Conservation (phyloP, 2,113 vertebrate genomes). For the Python bivittatus region DNA sequence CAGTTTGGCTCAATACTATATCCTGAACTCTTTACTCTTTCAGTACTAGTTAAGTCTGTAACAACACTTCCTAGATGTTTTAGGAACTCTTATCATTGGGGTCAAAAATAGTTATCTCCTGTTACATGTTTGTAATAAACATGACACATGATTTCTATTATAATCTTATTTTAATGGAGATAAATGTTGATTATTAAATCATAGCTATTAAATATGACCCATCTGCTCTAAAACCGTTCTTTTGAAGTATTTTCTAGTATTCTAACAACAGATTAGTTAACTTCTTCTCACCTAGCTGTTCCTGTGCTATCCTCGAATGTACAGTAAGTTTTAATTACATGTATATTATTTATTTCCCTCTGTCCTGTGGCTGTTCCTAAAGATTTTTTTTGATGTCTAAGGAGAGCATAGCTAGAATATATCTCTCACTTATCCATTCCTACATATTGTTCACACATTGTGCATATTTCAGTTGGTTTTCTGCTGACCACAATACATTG, state of each 20-base stretch:
- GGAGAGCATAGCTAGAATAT: background rate
- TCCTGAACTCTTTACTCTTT: background rate
- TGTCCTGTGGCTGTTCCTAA: background rate
- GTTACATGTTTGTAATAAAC: background rate
- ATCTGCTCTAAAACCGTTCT: background rate
- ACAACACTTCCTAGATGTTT: background rate
- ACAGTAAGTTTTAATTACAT: background rate
- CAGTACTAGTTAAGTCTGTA: background rate
- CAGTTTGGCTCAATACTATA: background rate
- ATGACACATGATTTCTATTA: background rate
- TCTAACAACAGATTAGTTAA: background rate
- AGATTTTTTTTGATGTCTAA: background rate
- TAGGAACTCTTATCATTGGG: background rate
- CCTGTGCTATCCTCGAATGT: background rate
- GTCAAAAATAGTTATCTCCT: background rate
- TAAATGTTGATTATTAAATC: background rate
- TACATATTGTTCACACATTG: accelerated
- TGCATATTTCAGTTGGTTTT: background rate
- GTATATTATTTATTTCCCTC: background rate
- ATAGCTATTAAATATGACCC: background rate
- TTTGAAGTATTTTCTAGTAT: too few species aligned
- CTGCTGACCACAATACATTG: background rate
- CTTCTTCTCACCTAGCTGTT: background rate
- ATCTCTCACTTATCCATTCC: background rate
- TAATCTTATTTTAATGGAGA: background rate